A percentile compares a stretch with the other conserved stretches of the same genome.
Conservation (phyloP, 2,888 invertebrate genomes). For the Leucoma salicis region DNA sequence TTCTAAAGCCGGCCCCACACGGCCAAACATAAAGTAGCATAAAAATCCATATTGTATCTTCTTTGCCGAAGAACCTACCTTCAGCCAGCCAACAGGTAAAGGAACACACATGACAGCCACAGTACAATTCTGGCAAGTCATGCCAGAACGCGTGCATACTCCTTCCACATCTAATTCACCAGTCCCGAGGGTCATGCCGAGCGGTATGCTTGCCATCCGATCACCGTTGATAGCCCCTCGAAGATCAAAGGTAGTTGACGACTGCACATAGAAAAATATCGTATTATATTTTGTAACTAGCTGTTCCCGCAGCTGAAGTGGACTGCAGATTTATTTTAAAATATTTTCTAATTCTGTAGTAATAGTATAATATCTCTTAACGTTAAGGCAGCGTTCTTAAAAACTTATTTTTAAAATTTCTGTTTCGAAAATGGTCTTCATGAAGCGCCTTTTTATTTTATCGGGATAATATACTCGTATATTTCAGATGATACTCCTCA, state of each 20-base stretch:
- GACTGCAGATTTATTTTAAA: no score
- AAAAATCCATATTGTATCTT: no score
- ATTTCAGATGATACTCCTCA: no score
- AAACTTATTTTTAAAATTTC: no score
- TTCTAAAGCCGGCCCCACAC: no score
- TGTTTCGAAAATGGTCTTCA: no score
- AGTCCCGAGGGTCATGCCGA: conserved; percentile 59
- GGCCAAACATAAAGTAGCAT: no score
- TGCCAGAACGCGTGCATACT: conserved; percentile 57
- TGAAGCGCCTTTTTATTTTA: no score
- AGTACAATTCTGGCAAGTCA: conserved; percentile 65
- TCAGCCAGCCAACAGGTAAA: conserved; percentile 66
- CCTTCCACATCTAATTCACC: conserved; percentile 72
- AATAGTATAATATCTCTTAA: no score
- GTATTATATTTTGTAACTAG: not conserved
- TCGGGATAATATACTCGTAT: no score
- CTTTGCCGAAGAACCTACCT: conserved; percentile 48
- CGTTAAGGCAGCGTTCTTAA: no score
- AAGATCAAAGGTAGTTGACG: conserved; percentile 57
- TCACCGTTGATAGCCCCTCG: conserved; percentile 65
- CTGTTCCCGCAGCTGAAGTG: not conserved
- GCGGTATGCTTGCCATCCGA: conserved; percentile 65
- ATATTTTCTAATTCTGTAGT: no score
- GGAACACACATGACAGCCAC: conserved; percentile 62
- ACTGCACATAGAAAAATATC: conserved; percentile 42